These are phyloP conservation scores for Scaptomyza parva DNA, from an alignment of 2,888 invertebrate species.

Conservation along the genomic window DNA sequence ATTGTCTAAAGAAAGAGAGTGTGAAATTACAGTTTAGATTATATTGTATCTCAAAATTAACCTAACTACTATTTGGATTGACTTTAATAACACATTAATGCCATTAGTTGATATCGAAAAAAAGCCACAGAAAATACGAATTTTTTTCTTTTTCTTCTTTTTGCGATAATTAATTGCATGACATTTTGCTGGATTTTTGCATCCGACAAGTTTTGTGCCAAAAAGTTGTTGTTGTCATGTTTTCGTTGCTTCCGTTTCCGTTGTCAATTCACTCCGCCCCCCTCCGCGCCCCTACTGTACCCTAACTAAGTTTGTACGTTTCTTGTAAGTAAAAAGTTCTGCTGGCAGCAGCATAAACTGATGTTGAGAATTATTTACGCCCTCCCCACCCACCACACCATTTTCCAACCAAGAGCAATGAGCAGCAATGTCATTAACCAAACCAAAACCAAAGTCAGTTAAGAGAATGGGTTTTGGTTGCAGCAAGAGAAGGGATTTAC, in stretches of 20 bases:
- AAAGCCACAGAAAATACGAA: background rate
- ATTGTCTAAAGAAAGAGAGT: too few relatives aligned
- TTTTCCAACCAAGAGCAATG: conserved; percentile 40
- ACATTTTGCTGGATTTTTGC: conserved; percentile 68
- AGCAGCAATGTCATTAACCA: conserved; percentile 54
- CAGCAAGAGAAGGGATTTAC: conserved; percentile 4
- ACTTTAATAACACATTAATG: conserved; percentile 19
- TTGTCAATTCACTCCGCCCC: conserved; percentile 10
- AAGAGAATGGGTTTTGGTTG: conserved; percentile 2
- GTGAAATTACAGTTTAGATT: too few relatives aligned
- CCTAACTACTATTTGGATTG: too few relatives aligned
- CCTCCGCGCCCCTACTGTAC: conserved; percentile 13
- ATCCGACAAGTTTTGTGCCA: conserved; percentile 56
- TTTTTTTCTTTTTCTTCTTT: conserved; percentile 8
- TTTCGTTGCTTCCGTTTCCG: conserved; percentile 60
- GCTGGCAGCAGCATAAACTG: conserved; percentile 45
- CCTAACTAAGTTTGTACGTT: conserved; percentile 25
- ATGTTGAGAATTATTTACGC: conserved; percentile 39
- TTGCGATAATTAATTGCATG: conserved; percentile 68
- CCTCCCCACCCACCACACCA: too few relatives aligned
- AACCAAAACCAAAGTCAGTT: too few relatives aligned
- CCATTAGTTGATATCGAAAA: background rate
- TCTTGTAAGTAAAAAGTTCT: conserved; percentile 48
- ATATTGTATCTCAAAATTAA: too few relatives aligned
- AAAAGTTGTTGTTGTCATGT: conserved; percentile 59